Evolutionary conservation across 2,797 vertebrate species (phyloP), one percentile per base, ranked within the genome.

Genomic region (Salarias fasciatus): DNA sequence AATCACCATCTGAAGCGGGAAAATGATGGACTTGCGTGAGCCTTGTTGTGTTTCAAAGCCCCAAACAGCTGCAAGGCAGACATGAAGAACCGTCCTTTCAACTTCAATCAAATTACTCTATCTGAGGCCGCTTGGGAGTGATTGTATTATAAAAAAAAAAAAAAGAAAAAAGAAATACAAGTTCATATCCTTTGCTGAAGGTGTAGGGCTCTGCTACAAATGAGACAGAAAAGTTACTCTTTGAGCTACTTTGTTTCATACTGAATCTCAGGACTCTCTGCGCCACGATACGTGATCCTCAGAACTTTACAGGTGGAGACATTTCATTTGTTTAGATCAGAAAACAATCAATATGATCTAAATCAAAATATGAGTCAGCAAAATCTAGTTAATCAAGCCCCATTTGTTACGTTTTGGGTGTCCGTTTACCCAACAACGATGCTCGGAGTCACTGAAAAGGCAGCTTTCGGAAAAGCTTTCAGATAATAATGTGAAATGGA

Each of bases 1-100:
- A 85, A 79, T 84, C 58, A 75, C 45, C 53, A 46, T 75, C 64
- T 58, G 43, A 72, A 62, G 37, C 12, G 53, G 55, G 36, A 38
- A 70, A 74, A 69, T 10, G 42, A 69, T 53, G 45, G 53, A 57
- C 45, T 53, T 55, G 48, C 52, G 52, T 56, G 65, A 63, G 56
- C 48, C 8, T 2, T 68, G 70, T 73, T 77, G 37, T 58, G 53
- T 74, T 77, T 65, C 48, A 72, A 71, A 63, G 52, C 41, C 42
- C 43, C 2, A 29, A 69, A 60, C 72, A 84, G 53, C 71, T 76
- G 75, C 37, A 36, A 44, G 41, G 38, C 57, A 41, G 50, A 60
- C 46, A 36, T 38, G 71, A 35, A 38, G 37, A 7, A 11, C 12
- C 24, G 35, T 55, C 38, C 8, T 46, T 63, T 49, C 55, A 14